Evolutionary conservation across 53 echinoderm and acorn worm species (phyloP).

Genomic region (Actinopyga echinites): DNA sequence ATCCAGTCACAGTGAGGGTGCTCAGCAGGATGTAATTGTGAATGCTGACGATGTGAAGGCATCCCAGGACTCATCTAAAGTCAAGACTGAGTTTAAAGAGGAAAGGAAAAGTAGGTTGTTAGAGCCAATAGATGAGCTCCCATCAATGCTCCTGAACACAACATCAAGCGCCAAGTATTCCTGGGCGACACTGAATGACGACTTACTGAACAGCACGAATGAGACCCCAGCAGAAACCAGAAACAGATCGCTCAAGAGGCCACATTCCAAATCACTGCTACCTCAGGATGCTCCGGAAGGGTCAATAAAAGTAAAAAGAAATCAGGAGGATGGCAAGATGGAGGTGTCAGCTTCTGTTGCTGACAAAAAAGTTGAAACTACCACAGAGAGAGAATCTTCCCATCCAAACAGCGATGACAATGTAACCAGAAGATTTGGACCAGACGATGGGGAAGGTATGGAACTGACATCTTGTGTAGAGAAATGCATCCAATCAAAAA

Average conservation of each 20-base stretch:
- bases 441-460: slow-evolving; percentile 44
- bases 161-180: slow-evolving; percentile 15
- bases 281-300: background rate
- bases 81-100: no score
- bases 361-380: background rate
- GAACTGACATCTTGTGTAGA: slow-evolving; percentile 41
- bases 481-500: background rate
- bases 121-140: background rate
- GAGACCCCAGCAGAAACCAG: background rate
- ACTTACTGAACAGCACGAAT: slow-evolving; percentile 7
- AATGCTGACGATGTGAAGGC: background rate
- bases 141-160: slow-evolving; percentile 6
- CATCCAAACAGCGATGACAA: background rate
- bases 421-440: slow-evolving; percentile 13
- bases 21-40: background rate
- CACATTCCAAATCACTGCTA: no score
- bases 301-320: background rate
- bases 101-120: background rate
- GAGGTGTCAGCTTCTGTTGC: background rate
- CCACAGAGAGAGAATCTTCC: background rate
- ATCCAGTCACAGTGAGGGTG: background rate
- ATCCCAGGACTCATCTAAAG: background rate
- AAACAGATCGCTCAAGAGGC: background rate
- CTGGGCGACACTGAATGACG: background rate
- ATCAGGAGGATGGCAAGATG: background rate